Percentiles rank a stretch among this genome's conserved stretches.
Conservation (phyloP, 1,140 invertebrate genomes). For the Drosophila albomicans region DNA sequence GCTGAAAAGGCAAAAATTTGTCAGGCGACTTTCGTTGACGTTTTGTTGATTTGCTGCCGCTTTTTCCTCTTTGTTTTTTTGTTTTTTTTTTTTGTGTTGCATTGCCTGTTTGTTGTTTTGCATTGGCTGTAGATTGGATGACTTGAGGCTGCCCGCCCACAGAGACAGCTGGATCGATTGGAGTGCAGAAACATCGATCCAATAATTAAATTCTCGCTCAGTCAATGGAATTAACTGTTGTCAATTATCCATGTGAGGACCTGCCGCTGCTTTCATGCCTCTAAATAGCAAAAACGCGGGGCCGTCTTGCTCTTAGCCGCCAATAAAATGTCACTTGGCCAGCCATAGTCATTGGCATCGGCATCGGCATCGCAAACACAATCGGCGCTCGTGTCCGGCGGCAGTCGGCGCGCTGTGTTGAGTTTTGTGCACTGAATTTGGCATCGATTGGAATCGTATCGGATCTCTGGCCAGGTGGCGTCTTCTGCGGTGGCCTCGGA, state of each 20-base stretch:
- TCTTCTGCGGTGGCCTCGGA: slow-evolving; percentile 71
- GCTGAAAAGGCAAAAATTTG: slow-evolving; percentile 74
- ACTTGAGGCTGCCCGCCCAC: slow-evolving; percentile 59
- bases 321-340: slow-evolving; percentile 80
- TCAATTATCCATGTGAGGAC: slow-evolving; percentile 76
- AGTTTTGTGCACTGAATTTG: slow-evolving; percentile 70
- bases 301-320: slow-evolving; percentile 49
- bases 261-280: slow-evolving; percentile 75
- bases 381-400: slow-evolving; percentile 69
- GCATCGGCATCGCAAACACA: slow-evolving; percentile 5
- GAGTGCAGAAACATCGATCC: slow-evolving; percentile 22
- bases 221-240: slow-evolving; percentile 78
- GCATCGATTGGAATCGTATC: slow-evolving; percentile 40
- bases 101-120: slow-evolving; percentile 20
- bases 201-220: slow-evolving; percentile 78
- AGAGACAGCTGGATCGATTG: slow-evolving; percentile 32
- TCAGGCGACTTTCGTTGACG: slow-evolving; percentile 41
- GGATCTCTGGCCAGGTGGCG: slow-evolving; percentile 72
- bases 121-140: slow-evolving; percentile 37
- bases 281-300: slow-evolving; percentile 69
- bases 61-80: too few relatives aligned
- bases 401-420: slow-evolving; percentile 30
- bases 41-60: slow-evolving; percentile 52
- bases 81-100: slow-evolving; percentile 11
- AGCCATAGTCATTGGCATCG: slow-evolving; percentile 6